Percentiles rank a stretch among this genome's conserved stretches.
phyloP scores from a whole-genome alignment of 2,113 vertebrate species.

The Cyanoderma ruficeps region DNA sequence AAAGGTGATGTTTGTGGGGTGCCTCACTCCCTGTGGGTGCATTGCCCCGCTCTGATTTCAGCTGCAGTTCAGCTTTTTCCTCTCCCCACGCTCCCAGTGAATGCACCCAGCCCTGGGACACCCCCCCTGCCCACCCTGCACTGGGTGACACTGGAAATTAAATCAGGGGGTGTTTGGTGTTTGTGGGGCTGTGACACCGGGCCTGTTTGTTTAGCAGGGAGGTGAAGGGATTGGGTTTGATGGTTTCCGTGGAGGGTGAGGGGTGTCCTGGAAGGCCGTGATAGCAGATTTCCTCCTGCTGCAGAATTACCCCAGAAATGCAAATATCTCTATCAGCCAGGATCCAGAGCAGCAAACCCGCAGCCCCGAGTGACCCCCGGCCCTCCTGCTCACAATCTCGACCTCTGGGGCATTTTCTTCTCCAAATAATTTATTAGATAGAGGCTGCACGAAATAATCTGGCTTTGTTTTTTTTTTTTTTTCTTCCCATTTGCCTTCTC shows the following conservation, averaged over 20 bases:
- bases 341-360: not conserved
- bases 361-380: not conserved
- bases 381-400: not conserved
- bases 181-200: not conserved
- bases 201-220: slow-evolving; percentile 34
- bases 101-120: rapidly evolving
- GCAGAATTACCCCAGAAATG: slow-evolving; percentile 20
- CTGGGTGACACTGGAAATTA: rapidly evolving
- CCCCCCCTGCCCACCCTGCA: not conserved
- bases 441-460: slow-evolving; percentile 23
- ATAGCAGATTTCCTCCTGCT: slow-evolving; percentile 13
- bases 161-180: not conserved
- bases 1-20: not conserved
- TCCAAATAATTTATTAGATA: slow-evolving; percentile 46
- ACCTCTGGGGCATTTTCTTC: slow-evolving; percentile 22
- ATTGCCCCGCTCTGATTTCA: not conserved
- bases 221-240: slow-evolving; percentile 53
- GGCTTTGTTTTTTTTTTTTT: not conserved
- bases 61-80: not conserved
- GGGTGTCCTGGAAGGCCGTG: slow-evolving; percentile 43
- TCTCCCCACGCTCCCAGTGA: rapidly evolving
- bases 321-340: slow-evolving; percentile 31
- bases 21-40: not conserved
- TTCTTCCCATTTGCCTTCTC: not conserved
- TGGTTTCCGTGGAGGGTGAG: slow-evolving; percentile 36